Evolutionary conservation across 2,888 invertebrate genomes (phyloP), one percentile per base, ranked within the genome.

Genomic region (Biston betularia): DNA sequence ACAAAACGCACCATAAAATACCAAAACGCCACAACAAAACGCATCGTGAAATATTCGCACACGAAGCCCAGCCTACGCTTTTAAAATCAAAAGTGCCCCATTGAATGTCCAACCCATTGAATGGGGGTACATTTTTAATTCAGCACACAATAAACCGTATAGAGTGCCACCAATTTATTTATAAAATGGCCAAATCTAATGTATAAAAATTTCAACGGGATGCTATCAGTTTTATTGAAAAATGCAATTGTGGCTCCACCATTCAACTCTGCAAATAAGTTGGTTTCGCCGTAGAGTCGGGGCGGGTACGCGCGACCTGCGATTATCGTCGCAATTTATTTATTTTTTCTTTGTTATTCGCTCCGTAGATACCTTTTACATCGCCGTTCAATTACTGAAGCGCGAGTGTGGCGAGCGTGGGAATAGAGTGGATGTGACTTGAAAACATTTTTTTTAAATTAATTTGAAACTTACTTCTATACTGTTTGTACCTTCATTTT

Each of bases 351-450:
- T 89, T 89, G 81, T 89, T 90, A 86, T 90, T 90, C 89, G 89
- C 86, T 79, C 84, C 90, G 92, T 92, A 92, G 92, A 92, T 92
- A 90, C 92, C 90, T 93, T 92, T 92, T 90, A 93, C 93, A 93
- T 91, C 89, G 91, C 89, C 91, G 93, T 92, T 92, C 92, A 92
- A 92, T 93, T 92, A 93, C 92, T 81, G 89, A 85, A 84, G 87
- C 87, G 87, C 85, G 88, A 86, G 84, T 86, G 85, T 78, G 81
- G 82, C 77, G 74, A 69, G 61, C 74, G 79, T 52, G 60, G 63
- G 75, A 48, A 46, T 83, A 65, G 38, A 77, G 56, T 84, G 85
- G 92, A 90, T 82, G 76, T 15, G 80, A 61, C 71, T 38, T 65
- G 14, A 12, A 8, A 34, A 14, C 34, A 11, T 52, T 52, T 15